Percentiles rank a stretch among this genome's conserved stretches.
Evolutionary conservation across 2,888 invertebrate species (phyloP).

Genomic region (Nycteola revayana): DNA sequence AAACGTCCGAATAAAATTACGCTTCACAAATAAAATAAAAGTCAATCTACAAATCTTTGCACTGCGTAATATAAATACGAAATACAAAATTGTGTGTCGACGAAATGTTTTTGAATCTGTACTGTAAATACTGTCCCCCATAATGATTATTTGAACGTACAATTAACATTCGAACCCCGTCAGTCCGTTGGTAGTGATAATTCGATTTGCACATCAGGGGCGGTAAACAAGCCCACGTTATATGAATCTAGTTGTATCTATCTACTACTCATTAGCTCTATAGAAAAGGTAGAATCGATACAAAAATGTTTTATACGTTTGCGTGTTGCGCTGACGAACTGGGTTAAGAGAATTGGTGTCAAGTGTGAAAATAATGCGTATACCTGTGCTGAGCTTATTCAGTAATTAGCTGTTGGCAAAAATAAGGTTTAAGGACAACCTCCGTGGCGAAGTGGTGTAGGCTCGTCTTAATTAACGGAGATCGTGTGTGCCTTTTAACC

Average conservation of each 20-base stretch:
- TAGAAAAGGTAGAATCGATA: slow-evolving; percentile 30
- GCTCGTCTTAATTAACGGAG: no score
- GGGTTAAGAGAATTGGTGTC: slow-evolving; percentile 18
- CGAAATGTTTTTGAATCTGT: slow-evolving; percentile 59
- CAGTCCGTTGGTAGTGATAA: slow-evolving; percentile 57
- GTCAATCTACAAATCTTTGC: slow-evolving; percentile 53
- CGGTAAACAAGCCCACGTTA: slow-evolving; percentile 43
- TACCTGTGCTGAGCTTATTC: no score
- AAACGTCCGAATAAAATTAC: slow-evolving; percentile 52
- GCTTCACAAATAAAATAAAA: slow-evolving; percentile 48
- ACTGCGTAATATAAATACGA: slow-evolving; percentile 47
- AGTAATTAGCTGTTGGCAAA: no score
- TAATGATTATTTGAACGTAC: slow-evolving; percentile 74
- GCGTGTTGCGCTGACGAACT: slow-evolving; percentile 23
- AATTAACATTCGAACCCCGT: slow-evolving; percentile 63
- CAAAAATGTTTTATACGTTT: slow-evolving; percentile 28
- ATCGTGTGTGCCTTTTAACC: no score
- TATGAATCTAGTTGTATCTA: slow-evolving; percentile 22
- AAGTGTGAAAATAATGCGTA: slow-evolving; percentile 2
- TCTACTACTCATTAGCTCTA: slow-evolving; percentile 39
- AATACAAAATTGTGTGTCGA: slow-evolving; percentile 50
- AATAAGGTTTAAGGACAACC: no score
- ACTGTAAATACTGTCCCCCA: slow-evolving; percentile 65
- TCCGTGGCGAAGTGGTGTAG: no score
- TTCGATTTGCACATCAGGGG: slow-evolving; percentile 58